Evolutionary conservation across 2,888 invertebrate species (phyloP).

Genomic region (Pharmacophagus antenor): DNA sequence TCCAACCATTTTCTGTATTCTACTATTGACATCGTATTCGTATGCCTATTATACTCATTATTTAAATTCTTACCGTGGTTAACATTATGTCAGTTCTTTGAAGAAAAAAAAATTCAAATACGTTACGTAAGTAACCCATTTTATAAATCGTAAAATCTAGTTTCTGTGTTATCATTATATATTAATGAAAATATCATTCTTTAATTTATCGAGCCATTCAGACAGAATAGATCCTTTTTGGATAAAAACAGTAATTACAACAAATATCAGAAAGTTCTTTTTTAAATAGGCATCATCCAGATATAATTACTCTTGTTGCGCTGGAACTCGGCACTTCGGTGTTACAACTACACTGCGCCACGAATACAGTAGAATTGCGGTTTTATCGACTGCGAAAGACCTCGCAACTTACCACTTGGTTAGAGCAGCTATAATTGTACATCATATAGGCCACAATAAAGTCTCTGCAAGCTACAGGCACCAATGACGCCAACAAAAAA

Average conservation of each 20-base stretch:
- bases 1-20: constrained; percentile 3
- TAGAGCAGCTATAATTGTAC: neutral
- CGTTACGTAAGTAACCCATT: constrained; percentile 1
- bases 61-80: constrained; percentile 3
- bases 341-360: no score
- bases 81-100: constrained; percentile 8
- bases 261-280: no score
- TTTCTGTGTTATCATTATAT: neutral
- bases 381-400: no score
- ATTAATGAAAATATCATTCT: neutral
- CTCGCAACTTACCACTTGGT: neutral
- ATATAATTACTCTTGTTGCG: no score
- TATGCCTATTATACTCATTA: constrained; percentile 4
- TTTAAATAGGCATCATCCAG: no score
- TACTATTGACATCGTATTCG: neutral
- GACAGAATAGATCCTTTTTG: neutral
- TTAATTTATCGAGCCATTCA: neutral
- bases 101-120: constrained; percentile 1
- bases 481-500: neutral
- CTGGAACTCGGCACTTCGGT: no score
- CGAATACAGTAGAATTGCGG: no score
- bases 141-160: neutral
- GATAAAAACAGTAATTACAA: neutral
- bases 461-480: neutral
- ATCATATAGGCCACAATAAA: neutral